These are phyloP conservation scores for Drosophila kambysellisi DNA, from an alignment of 2,888 invertebrate species.

Conservation along the genomic window DNA sequence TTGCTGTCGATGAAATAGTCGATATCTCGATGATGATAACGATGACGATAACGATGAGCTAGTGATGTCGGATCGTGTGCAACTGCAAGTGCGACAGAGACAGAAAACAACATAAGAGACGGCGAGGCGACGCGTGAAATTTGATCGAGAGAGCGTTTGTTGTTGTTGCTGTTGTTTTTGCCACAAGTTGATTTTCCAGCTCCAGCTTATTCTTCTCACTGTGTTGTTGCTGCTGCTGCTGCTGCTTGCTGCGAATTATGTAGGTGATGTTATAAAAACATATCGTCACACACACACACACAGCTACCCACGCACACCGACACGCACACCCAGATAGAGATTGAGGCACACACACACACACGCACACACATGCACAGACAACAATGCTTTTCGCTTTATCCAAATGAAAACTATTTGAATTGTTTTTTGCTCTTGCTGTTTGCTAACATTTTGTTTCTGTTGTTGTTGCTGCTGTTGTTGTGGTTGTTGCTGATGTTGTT, in stretches of 20 bases:
- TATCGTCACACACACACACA: slow-evolving; percentile 25
- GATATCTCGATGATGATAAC: slow-evolving; percentile 27
- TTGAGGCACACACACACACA: slow-evolving; percentile 20
- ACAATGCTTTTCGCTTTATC: slow-evolving; percentile 44
- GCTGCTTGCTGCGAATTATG: slow-evolving; percentile 42
- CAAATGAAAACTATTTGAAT: slow-evolving; percentile 55
- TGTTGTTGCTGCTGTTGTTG: slow-evolving; percentile 16
- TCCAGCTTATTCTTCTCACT: slow-evolving; percentile 38
- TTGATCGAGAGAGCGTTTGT: slow-evolving; percentile 37
- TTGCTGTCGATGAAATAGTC: slow-evolving; percentile 30
- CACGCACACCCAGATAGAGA: slow-evolving; percentile 10
- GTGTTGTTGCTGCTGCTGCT: slow-evolving; percentile 20
- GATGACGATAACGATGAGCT: slow-evolving; percentile 45
- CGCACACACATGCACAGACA: slow-evolving; percentile 8
- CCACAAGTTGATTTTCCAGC: slow-evolving; percentile 40
- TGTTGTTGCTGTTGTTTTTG: slow-evolving; percentile 36
- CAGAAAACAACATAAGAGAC: slow-evolving; percentile 53
- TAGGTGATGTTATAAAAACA: slow-evolving; percentile 53
- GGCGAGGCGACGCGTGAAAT: slow-evolving; percentile 62
- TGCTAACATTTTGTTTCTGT: slow-evolving; percentile 39
- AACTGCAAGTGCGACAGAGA: slow-evolving; percentile 42
- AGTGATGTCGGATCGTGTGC: slow-evolving; percentile 40
- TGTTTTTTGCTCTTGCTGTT: slow-evolving; percentile 43
- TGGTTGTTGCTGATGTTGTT: slow-evolving; percentile 7
- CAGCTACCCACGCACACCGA: slow-evolving; percentile 8